Conservation (phyloP, 2,888 invertebrate genomes). For the Danaus chrysippus region DNA sequence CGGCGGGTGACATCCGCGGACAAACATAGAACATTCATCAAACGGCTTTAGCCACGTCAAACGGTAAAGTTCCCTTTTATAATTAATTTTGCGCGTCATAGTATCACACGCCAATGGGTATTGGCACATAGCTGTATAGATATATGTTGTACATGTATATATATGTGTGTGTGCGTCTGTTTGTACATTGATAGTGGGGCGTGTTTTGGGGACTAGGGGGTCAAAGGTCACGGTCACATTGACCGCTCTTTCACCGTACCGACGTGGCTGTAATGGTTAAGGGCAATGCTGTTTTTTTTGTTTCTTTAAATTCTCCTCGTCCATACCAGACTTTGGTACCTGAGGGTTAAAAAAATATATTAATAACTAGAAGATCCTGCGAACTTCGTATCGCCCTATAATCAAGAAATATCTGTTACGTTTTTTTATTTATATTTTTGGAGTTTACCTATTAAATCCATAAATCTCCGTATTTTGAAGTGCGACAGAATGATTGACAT, state of each 20-base stretch:
- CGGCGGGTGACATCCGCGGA: not conserved
- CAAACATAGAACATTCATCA: not conserved
- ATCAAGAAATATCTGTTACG: no score
- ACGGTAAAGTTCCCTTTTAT: slow-evolving; percentile 2
- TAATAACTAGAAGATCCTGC: no score
- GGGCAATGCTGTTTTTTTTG: slow-evolving; percentile 86
- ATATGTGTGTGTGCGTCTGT: slow-evolving; percentile 13
- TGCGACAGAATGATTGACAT: no score
- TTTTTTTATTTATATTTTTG: no score
- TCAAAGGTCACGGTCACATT: slow-evolving; percentile 38
- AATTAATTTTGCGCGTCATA: slow-evolving; percentile 1
- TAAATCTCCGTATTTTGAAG: no score
- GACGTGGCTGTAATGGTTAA: slow-evolving; percentile 79
- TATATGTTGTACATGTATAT: slow-evolving; percentile 7
- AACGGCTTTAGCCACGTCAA: slow-evolving; percentile 1
- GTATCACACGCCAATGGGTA: not conserved
- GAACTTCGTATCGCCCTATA: no score
- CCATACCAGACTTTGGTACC: slow-evolving; percentile 77
- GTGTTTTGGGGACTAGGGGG: slow-evolving; percentile 30
- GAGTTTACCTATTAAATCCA: no score
- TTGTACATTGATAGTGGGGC: slow-evolving; percentile 22
- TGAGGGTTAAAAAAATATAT: slow-evolving; percentile 28
- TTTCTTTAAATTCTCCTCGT: slow-evolving; percentile 90
- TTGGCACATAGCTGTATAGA: not conserved
- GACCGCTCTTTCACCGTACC: slow-evolving; percentile 71